phyloP scores from a whole-genome alignment of 92 coral and sea anemone species.

The Chrysogorgia sp. region DNA sequence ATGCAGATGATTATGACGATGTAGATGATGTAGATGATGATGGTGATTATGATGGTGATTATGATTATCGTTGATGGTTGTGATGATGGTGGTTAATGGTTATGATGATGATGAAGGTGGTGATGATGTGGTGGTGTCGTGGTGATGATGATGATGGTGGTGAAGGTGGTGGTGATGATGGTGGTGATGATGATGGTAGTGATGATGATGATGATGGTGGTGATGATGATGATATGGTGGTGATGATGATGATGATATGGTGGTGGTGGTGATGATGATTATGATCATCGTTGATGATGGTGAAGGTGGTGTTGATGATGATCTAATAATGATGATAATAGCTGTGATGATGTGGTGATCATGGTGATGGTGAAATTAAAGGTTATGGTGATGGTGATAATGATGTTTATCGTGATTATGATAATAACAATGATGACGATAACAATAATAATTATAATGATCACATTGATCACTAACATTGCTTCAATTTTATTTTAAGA shows the following conservation, averaged over 20 bases:
- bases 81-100: background rate
- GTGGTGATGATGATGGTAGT: background rate
- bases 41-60: background rate
- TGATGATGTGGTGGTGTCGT: background rate
- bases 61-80: too few relatives aligned
- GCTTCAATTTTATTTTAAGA: background rate
- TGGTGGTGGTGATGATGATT: background rate
- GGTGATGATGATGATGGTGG: background rate
- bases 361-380: background rate
- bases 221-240: background rate
- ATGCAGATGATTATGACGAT: background rate
- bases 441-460: background rate
- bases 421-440: background rate
- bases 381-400: background rate
- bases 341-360: background rate
- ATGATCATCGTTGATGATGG: background rate
- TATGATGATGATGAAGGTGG: background rate
- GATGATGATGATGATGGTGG: constrained; percentile 5
- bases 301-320: background rate
- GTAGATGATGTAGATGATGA: background rate
- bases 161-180: background rate
- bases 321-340: background rate
- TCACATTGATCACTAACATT: too few relatives aligned
- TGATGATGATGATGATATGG: too few relatives aligned
- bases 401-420: background rate